Evolutionary conservation across 2,888 invertebrate species (phyloP), one percentile per base, ranked within the genome.

Genomic region (Caenorhabditis drosophilae): DNA sequence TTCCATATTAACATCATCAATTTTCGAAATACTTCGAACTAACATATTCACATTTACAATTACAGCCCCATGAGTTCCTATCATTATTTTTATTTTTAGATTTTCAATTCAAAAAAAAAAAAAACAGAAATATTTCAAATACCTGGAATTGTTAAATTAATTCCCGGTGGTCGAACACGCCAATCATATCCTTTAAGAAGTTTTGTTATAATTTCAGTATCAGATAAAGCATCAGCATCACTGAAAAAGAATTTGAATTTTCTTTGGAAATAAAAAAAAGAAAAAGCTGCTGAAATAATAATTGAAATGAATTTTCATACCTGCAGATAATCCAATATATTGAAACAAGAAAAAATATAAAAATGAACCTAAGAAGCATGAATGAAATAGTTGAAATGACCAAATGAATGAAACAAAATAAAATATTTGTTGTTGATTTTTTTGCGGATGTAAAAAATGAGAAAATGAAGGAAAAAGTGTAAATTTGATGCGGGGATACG

Each of bases 1-100:
- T 48, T 82, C 82, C 82, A 82, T 82, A 54, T 81, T 82, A 41
- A 82, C 82, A 48, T 82, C 80, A 51, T 82, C 82, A 26, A 82
- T 81, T 70, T 82, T 82, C 3, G 82, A 82, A 26, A 82, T 82
- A 61, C 80, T 79, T 45, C 81, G 48, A 35, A 81, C 74, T n/a
- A 81, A 64, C 79, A 81, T 82, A 58, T 81, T 80, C 11, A 81
- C 81, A 27, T 55, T 41, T n/a, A 81, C 81, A 15, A 81, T 61
- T 1, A 81, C 81, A 11, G 81, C 77, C 0, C 81, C 81, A 49
- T 81, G 81, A 34, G 60, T 75, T 1, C 76, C 70, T 72, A 36
- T 27, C 62, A 51, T 35, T n/a, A 18, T 11, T 31, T 31, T 12
- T 12, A 31, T 31, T 31, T 31, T 31, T 12, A 12, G 31, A 12